Conservation (phyloP, 2,888 invertebrate species). For the Drosophila melanocephala region DNA sequence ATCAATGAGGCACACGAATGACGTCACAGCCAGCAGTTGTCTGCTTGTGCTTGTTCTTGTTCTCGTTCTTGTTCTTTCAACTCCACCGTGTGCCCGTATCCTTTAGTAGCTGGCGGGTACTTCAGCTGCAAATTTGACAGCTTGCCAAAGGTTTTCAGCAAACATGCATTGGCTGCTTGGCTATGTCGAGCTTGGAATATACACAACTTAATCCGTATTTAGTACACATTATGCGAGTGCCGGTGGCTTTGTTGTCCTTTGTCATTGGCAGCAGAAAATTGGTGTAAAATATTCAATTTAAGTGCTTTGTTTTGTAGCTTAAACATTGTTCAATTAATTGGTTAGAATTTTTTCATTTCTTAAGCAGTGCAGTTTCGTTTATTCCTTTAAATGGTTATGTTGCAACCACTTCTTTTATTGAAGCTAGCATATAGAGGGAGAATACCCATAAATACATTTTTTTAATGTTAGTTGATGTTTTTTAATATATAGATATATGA, state of each 20-base stretch:
- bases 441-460: neutral
- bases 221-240: neutral
- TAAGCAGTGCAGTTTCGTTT: neutral
- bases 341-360: neutral
- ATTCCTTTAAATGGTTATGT: neutral
- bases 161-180: constrained; percentile 16
- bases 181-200: constrained; percentile 23
- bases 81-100: constrained; percentile 2
- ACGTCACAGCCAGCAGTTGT: constrained; percentile 57
- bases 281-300: constrained; percentile 16
- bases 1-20: constrained; percentile 58
- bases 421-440: neutral
- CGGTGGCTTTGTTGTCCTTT: neutral
- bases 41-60: constrained; percentile 2
- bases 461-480: neutral
- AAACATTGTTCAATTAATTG: neutral
- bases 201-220: constrained; percentile 1
- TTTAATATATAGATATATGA: neutral
- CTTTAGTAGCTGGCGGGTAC: constrained; percentile 4
- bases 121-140: constrained; percentile 48
- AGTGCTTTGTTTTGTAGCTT: neutral
- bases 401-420: neutral
- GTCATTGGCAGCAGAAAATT: neutral
- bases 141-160: constrained; percentile 25
- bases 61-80: neutral